These are phyloP conservation scores for Gasteruption jaculator DNA, from an alignment of 2,888 invertebrate genomes.

Conservation along the genomic window DNA sequence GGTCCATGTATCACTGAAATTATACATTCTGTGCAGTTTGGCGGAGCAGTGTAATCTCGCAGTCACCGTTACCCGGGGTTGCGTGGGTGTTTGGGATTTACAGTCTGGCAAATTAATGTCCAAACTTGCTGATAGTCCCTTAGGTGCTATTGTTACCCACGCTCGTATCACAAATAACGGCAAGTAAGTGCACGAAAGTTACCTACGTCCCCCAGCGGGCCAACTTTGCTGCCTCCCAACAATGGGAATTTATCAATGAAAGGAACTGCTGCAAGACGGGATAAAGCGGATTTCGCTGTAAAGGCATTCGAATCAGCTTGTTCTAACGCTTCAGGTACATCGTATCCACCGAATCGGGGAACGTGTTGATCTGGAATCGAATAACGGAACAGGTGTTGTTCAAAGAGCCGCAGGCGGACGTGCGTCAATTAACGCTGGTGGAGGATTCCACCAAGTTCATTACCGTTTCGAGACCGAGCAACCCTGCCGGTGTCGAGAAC, in stretches of 20 bases:
- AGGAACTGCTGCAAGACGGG: too few relatives aligned
- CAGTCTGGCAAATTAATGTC: conserved; percentile 78
- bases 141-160: conserved; percentile 92
- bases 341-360: conserved; percentile 88
- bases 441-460: conserved; percentile 73
- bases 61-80: conserved; percentile 89
- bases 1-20: too few relatives aligned
- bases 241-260: too few relatives aligned
- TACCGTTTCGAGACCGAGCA: conserved; percentile 67
- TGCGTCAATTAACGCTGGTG: conserved; percentile 70
- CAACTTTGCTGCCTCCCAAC: background rate
- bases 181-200: conserved; percentile 51
- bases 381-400: conserved; percentile 70
- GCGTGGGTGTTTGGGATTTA: conserved; percentile 93
- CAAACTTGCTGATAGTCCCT: conserved; percentile 84
- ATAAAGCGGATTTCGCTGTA: background rate
- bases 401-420: conserved; percentile 78
- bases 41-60: conserved; percentile 77
- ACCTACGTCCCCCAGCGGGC: background rate
- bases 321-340: conserved; percentile 67
- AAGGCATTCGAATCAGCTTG: conserved; percentile 2
- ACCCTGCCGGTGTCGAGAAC: conserved; percentile 63
- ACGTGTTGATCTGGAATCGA: conserved; percentile 84
- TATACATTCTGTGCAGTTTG: too few relatives aligned
- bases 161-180: conserved; percentile 84